Base-by-base conservation (phyloP, 2,888 invertebrate genomes). In the Leptothorax acervorum region DNA sequence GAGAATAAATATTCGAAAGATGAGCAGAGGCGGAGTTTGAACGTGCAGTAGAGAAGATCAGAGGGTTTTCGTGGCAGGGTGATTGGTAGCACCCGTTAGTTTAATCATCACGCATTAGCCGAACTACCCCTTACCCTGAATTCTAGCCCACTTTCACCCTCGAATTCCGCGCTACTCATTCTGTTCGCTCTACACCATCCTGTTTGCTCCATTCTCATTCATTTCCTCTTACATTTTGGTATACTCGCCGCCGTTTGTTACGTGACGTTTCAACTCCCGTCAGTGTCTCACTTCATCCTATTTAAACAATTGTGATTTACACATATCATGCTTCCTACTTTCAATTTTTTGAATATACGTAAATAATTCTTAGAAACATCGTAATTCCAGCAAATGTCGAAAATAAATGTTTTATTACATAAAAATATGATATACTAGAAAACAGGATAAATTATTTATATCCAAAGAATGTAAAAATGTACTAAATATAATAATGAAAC, bases 91-190 rank as follows among this genome's bases (percentile, higher is more conserved):
- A 91, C 90, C 92, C 94, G 94, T 94, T 94, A 94, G 94, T 94
- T 94, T 94, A 94, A 94, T 94, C 94, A 94, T 94, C 94, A 92
- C 94, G 94, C 94, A 94, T 94, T 94, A 94, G 94, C 94, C 92
- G 90, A 88, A 90, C 92, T 91, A 93, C 92, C 92, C 92, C 91
- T 90, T 91, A 88, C 92, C 88, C 89, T 86, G 89, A 87, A 85
- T 90, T 90, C 92, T 92, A 89, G 90, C 90, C 91, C 91, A 93
- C 92, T 93, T 93, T 93, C 92, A 91, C 92, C 92, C 92, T 93
- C 90, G 89, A 88, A 92, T 93, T 89, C 91, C 92, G 86, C 89
- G 90, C 88, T 88, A 86, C 89, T 91, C 91, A 87, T 90, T 89
- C 88, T 85, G 85, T 76, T 85, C 86, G 85, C 83, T 79, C 86